Base-by-base conservation (phyloP, 1,140 invertebrate species). In the Whitmania pigra region DNA sequence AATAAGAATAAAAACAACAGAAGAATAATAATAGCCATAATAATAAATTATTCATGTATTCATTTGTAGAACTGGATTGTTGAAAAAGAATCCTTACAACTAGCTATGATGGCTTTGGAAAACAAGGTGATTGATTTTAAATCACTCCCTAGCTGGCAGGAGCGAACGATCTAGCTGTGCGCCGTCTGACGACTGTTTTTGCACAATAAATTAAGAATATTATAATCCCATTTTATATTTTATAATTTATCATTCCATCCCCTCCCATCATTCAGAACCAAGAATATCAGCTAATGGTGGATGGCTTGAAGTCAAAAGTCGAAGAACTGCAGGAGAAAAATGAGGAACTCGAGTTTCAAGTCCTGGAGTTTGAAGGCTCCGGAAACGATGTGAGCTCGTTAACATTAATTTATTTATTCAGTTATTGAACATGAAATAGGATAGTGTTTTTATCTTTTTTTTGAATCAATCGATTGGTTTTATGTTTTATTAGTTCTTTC, bases 341-440 rank as follows among this genome's bases (percentile, higher is more conserved):
- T n/a, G 57, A 63, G 18, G 57, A 63, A 63, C 29, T 63, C 11
- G 57, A 63, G 11, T 63, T 63, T 13, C 57, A 63, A 63, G 57
- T 63, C 11, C 18, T 63, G 57, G 57, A 63, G 20, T 63, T 63
- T 63, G 57, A 63, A 63, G 57, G 57, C 9, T 22, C 22, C 11
- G 57, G 29, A 25, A 63, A 31, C 11, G 57, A 63, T 7, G 57
- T 63, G 57, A 63, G 57, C 11, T 13, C 29, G 9, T 31, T 25
- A 13, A 25, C 57, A 18, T 63, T 63, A 11, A 31, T 63, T 63
- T 18, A 7, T 63, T 63, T 13, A 63, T 17, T 63, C 57, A 15
- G 11, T n/a, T 31, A 13, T 6, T 63, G 2, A 63, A 25, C 9
- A 22, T 25, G 31, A 36, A 3, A 6, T 36, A 2, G 31, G 6